A percentile compares a stretch with the other conserved stretches of the same genome.
Conservation (phyloP, 2,113 vertebrate species). For the Sisor rabdophorus region DNA sequence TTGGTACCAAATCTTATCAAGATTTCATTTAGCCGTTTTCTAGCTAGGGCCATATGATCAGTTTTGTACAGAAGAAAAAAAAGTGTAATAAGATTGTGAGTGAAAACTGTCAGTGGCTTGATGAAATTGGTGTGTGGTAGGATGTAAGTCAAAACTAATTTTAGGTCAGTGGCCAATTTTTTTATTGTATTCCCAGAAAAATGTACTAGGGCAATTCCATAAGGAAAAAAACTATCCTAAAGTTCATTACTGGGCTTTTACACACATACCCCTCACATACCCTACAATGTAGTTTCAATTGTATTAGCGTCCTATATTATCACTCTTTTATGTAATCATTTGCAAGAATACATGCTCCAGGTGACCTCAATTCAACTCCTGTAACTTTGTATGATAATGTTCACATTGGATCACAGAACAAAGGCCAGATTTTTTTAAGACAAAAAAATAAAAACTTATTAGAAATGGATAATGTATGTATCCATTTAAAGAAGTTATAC, state of each 20-base stretch:
- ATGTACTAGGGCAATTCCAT: constrained; percentile 34
- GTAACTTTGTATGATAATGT: neutral
- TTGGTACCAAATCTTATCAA: neutral
- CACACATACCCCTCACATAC: neutral
- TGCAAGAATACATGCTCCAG: constrained; percentile 1
- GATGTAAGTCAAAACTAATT: constrained; percentile 41
- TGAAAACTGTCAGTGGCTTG: constrained; percentile 27
- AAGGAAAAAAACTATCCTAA: constrained; percentile 29
- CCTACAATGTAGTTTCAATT: no score
- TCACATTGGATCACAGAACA: constrained; percentile 1
- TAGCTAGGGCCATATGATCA: constrained; percentile 10
- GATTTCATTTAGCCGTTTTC: neutral
- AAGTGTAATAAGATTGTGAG: constrained; percentile 28
- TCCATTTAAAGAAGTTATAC: neutral
- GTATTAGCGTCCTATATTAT: neutral
- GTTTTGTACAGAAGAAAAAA: constrained; percentile 26
- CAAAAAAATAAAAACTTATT: no score
- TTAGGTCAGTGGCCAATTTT: constrained; percentile 8
- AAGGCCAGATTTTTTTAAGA: neutral
- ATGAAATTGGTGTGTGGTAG: constrained; percentile 36
- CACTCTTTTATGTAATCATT: neutral
- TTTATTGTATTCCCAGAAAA: constrained; percentile 29
- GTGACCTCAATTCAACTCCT: neutral
- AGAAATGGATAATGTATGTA: neutral
- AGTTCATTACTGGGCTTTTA: constrained; percentile 30